Conservation (phyloP, 2,113 vertebrate species). For the Myanophis thanlyinensis region DNA sequence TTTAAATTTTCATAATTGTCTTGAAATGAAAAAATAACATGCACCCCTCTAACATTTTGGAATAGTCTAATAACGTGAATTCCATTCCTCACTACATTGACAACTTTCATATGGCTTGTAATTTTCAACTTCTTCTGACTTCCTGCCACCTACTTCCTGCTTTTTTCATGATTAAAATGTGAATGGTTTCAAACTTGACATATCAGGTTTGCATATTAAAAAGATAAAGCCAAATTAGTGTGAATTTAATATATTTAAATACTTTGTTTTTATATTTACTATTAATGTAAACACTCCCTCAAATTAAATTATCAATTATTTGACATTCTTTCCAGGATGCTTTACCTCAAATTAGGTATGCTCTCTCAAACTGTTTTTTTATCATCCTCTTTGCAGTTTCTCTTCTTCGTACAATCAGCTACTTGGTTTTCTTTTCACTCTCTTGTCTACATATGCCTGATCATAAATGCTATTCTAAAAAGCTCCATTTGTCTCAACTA, state of each 20-base stretch:
- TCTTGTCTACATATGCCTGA: neutral
- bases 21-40: neutral
- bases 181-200: neutral
- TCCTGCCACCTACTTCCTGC: neutral
- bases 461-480: neutral
- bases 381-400: neutral
- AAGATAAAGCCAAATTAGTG: neutral
- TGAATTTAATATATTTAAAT: neutral
- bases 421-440: neutral
- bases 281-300: neutral
- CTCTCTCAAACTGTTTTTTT: neutral
- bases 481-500: neutral
- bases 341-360: neutral
- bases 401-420: neutral
- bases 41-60: neutral
- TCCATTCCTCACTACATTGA: too few relatives aligned
- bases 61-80: neutral
- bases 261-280: neutral
- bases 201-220: neutral
- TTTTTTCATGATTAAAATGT: neutral
- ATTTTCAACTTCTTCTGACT: neutral
- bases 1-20: neutral
- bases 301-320: neutral
- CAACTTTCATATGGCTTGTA: neutral
- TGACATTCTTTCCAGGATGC: neutral